Evolutionary conservation across 2,797 vertebrate species (phyloP), one percentile per base, ranked within the genome.

Genomic region (Aplochiton taeniatus): DNA sequence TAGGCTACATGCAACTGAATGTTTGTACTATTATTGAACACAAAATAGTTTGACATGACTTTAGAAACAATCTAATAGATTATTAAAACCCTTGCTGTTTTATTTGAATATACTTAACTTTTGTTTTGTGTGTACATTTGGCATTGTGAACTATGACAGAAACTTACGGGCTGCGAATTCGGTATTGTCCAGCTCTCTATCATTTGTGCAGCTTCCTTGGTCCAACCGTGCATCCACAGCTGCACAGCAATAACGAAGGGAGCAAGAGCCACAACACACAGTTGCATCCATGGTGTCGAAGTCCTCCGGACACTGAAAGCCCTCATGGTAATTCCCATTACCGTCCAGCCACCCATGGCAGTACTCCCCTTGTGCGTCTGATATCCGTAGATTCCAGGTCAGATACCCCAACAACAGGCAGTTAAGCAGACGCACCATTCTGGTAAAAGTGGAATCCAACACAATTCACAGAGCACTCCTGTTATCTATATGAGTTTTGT

Each of bases 271-370:
- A 85, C 97, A 98, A 90, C 97, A 98, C 85, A 98, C 95, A 19
- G 95, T 95, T 78, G 97, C 97, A 79, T 96, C 94, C 84, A 76
- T 75, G 10, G 95, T 94, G 83, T 98, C 97, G 83, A 97, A 95
- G 87, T 94, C 94, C 93, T 98, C 97, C 9, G 97, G 97, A 85
- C 97, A 98, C 85, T 96, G 95, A 85, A 98, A 98, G 8, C 97
- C 97, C 0, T 95, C 95, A 44, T 96, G 95, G 81, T 95, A 94
- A 80, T 93, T 93, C 69, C 95, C 97, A 61, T 89, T 93, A 61
- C 76, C 70, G 90, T 95, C 96, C 92, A 95, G 77, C 96, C 97
- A 98, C 69, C 96, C 96, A 87, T 98, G 97, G 89, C 97, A 98
- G 76, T 95, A 98, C 81, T 98, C 97, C 45, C 95, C 96, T n/a